Base-by-base conservation (phyloP, 1,140 invertebrate species). In the Scaptomyza pallida region DNA sequence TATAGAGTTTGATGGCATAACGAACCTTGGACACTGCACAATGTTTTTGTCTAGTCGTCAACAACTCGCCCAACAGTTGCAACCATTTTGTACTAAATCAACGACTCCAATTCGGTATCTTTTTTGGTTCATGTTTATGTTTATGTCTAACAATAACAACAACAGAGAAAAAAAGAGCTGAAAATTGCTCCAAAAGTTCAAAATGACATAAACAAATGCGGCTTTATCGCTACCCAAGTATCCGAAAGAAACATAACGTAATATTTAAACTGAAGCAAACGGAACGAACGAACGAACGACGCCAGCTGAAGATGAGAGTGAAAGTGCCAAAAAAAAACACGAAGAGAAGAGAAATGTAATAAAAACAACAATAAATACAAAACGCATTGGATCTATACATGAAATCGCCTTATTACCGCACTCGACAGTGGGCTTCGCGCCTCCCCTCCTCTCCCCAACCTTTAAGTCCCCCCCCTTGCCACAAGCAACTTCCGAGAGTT, bases 321-420 rank as follows among this genome's bases (percentile, higher is more conserved):
- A 85, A 85, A 85, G 81, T 85, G 81, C 76, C 64, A 86, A 82
- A 78, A 75, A 54, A 61, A 52, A 75, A 40, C 47, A 57, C 37
- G 26, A 40, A 16, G 48, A 33, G 41, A 26, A 55, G 10, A 10
- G 54, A 37, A 51, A 45, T 37, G 37, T 57, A 15, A 60, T 19
- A 63, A 63, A 26, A 64, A 33, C 55, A 60, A 65, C 43, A 72
- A 60, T 57, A 60, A 72, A 74, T 52, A 78, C 75, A 73, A 78
- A 77, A 81, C 79, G 79, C 79, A 78, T 44, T 50, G 51, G 44
- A 43, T 30, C 26, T 45, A 35, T 35, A 55, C 44, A 63, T 65
- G 57, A 75, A 77, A 64, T 48, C 57, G 72, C 48, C 54, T 85
- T 72, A 85, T 85, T 85, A 85, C 80, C 75, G 75, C 80, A 85